Base-by-base conservation (phyloP, 2,888 invertebrate genomes). In the Steinernema hermaphroditum region DNA sequence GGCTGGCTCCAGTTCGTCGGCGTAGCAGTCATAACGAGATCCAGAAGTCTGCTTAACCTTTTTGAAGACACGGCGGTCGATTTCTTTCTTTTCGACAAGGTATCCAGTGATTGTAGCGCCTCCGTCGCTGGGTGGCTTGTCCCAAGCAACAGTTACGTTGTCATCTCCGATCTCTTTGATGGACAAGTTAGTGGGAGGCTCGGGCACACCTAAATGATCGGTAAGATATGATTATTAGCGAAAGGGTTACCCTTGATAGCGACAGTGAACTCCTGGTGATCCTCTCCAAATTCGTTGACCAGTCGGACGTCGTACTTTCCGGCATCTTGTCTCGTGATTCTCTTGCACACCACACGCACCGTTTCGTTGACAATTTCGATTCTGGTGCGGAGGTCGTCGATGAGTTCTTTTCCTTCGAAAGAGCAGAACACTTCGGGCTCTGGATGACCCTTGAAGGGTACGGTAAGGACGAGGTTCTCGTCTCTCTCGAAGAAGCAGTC, bases 81-180 rank as follows among this genome's bases (percentile, higher is more conserved):
- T 83, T 29, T 85, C 83, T 74, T 86, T 86, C 79, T 82, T 91
- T 89, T 96, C 96, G 22, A 86, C 91, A 54, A 94, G 89, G 87
- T 95, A 96, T 88, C 94, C 93, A 1, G 91, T 87, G 76, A 96
- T 90, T 14, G 93, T 92, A 70, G 92, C 89, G 68, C 96, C 96
- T 85, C 95, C 96, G 85, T 94, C 93, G 85, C 87, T 86, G 16
- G 80, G 75, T 49, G 89, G 72, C 32, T 50, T 73, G 14, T 72
- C 71, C 75, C 75, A 76, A 14, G 68, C 29, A 4, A 78, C 78
- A 19, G 80, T 80, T 12, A 80, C 73, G 68, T 75, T 78, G 72
- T 82, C 80, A 50, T 80, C 75, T 14, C 80, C 79, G 8, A 79
- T 78, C 22, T 84, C 81, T n/a, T 74, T 77, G 14, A 85, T 76